Evolutionary conservation across 2,888 invertebrate species (phyloP).

Genomic region (Lasioglossum zephyrum): DNA sequence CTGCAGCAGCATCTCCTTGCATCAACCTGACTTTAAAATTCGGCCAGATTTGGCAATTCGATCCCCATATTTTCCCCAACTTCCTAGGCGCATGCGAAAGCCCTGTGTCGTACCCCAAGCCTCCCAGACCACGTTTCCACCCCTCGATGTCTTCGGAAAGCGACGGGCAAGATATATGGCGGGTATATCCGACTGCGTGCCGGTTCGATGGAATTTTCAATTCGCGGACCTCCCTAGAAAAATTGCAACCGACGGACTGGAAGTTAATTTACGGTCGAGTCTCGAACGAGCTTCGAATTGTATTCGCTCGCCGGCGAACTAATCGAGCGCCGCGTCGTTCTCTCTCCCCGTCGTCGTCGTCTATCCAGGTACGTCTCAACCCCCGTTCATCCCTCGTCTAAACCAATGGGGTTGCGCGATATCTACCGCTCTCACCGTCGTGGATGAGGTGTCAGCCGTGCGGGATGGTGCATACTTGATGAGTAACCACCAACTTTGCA

Average conservation of each 20-base stretch:
- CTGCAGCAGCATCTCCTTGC: neutral
- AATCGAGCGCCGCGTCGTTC: neutral
- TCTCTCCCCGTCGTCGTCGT: slow-evolving; percentile 14
- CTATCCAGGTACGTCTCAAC: slow-evolving; percentile 21
- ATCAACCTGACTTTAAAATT: neutral
- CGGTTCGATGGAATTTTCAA: slow-evolving; percentile 19
- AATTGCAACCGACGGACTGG: neutral
- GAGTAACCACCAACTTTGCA: slow-evolving; percentile 67
- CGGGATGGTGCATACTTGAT: slow-evolving; percentile 63
- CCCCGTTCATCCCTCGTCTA: slow-evolving; percentile 18
- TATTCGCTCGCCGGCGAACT: slow-evolving; percentile 26
- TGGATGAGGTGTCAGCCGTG: slow-evolving; percentile 54
- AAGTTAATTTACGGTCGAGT: slow-evolving; percentile 24
- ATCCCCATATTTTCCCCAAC: neutral
- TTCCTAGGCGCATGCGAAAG: neutral
- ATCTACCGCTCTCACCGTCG: slow-evolving; percentile 21
- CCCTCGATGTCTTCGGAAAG: neutral
- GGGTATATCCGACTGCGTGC: slow-evolving; percentile 4
- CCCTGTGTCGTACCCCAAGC: neutral
- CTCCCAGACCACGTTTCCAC: neutral
- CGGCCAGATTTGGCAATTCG: neutral
- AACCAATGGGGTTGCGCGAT: neutral
- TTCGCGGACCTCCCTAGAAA: slow-evolving; percentile 16
- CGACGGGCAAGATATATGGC: slow-evolving; percentile 24
- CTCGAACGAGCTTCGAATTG: neutral